phyloP scores from a whole-genome alignment of 2,797 vertebrate species.

The Urocyon cinereoargenteus region DNA sequence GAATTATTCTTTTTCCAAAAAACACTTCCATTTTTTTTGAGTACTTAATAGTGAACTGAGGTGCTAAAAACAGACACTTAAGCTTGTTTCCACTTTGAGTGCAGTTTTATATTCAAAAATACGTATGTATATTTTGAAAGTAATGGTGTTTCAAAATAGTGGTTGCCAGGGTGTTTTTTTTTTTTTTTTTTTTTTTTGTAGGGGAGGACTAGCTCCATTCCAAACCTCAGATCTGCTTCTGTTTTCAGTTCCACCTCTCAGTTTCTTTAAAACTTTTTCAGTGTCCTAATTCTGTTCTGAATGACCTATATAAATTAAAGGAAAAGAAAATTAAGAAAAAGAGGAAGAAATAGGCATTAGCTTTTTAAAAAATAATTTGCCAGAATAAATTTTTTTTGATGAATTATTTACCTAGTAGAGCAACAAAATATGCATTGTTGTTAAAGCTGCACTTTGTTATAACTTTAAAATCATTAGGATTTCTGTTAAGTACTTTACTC shows the following conservation, averaged over 20 bases:
- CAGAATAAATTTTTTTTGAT: slow-evolving; percentile 48
- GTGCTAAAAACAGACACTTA: slow-evolving; percentile 58
- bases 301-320: slow-evolving; percentile 77
- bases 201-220: slow-evolving; percentile 3
- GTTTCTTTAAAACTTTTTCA: slow-evolving; percentile 75
- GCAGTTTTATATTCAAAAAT: slow-evolving; percentile 57
- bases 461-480: slow-evolving; percentile 60
- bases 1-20: slow-evolving; percentile 47
- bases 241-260: slow-evolving; percentile 79
- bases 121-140: slow-evolving; percentile 66
- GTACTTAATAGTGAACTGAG: not conserved
- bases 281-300: slow-evolving; percentile 74
- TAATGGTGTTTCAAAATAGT: slow-evolving; percentile 57
- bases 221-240: slow-evolving; percentile 75
- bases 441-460: slow-evolving; percentile 47
- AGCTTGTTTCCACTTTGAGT: slow-evolving; percentile 63
- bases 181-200: not conserved
- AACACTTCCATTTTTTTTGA: slow-evolving; percentile 31
- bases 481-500: slow-evolving; percentile 31
- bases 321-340: slow-evolving; percentile 45
- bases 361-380: slow-evolving; percentile 57
- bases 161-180: slow-evolving; percentile 54
- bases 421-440: slow-evolving; percentile 51
- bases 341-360: not conserved
- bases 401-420: slow-evolving; percentile 17